Base-by-base conservation (phyloP, 2,888 invertebrate genomes). In the Keiferia lycopersicella region DNA sequence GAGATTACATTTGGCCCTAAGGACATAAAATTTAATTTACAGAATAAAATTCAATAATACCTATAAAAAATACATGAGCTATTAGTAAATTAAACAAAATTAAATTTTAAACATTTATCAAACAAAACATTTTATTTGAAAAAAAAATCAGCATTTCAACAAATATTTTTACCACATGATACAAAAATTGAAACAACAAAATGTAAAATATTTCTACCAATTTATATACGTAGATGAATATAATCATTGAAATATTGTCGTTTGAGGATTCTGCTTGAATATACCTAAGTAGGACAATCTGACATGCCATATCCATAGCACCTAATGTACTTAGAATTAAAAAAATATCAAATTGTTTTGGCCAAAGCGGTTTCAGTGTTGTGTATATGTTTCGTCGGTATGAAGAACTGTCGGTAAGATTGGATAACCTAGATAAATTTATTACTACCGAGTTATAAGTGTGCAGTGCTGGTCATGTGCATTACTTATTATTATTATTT, bases 401-500 rank as follows among this genome's bases (percentile, higher is more conserved):
- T 86, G 85, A 75, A 82, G 79, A 86, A 85, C 82, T 90, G 86
- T 87, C 82, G 84, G 80, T 87, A 89, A 86, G 87, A 89, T 89
- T 87, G 88, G 85, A 86, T 87, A 82, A 85, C 81, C 79, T 89
- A 89, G 86, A 80, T 87, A 86, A 84, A 84, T 78, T 76, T 83
- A 88, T 85, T 84, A 87, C 84, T 85, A 89, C 87, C 86, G 81
- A 87, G 84, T 86, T 87, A 81, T 11, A 87, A 86, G 88, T 91
- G 84, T 90, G 90, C 91, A 91, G 89, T 91, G 91, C 91, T 88
- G 91, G 91, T 75, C 91, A 91, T 91, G 81, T 88, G 91, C 88
- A 89, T 88, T 79, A 89, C 89, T 89, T 87, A 84, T 83, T 88
- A 87, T 83, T 88, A 87, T 90, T 88, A 87, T 91, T 89, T 26